Base-by-base conservation (phyloP, 2,113 vertebrate genomes). In the Phylloscopus whistleri region DNA sequence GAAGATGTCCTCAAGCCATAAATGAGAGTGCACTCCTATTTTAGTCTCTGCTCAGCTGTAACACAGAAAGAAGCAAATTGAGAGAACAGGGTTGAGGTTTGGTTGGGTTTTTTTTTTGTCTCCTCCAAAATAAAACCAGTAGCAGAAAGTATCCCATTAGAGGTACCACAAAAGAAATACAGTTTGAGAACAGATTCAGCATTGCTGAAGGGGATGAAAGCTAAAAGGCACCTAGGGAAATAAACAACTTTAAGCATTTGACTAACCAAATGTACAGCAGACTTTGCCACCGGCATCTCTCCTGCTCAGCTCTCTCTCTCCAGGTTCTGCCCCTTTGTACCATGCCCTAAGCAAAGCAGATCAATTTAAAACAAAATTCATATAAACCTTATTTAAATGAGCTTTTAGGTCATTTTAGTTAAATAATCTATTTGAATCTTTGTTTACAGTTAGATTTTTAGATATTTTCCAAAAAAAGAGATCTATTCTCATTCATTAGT, bases 201-300 rank as follows among this genome's bases (percentile, higher is more conserved):
- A 33, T 41, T 84, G 76, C 83, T 90, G 76, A 80, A 85, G 72
- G 58, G 78, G 9, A 67, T 64, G 53, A 84, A 94, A 86, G 41
- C 64, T 89, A 94, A 92, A 84, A 93, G 64, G 46, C 51, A 93
- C 52, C 78, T 27, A 86, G 56, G 84, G 44, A 92, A 86, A 87
- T 49, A 92, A 90, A 51, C 49, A 86, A 43, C 88, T 87, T 90
- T 28, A 78, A 89, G 68, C 56, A 94, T 43, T 46, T 66, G 44
- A 69, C 83, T 90, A 93, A 90, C n/a, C 26, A 94, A 86, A 92
- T 23, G 37, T 35, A 86, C 73, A 90, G 68, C 83, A 93, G 79
- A 80, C 44, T 93, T 79, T 60, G 85, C 85, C 88, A 78, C 31
- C 0, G 16, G 88, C 83, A 84, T 26, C 68, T 60, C 7, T 5